Base-by-base conservation (phyloP, 1,140 invertebrate genomes). In the Cotesia glomerata region DNA sequence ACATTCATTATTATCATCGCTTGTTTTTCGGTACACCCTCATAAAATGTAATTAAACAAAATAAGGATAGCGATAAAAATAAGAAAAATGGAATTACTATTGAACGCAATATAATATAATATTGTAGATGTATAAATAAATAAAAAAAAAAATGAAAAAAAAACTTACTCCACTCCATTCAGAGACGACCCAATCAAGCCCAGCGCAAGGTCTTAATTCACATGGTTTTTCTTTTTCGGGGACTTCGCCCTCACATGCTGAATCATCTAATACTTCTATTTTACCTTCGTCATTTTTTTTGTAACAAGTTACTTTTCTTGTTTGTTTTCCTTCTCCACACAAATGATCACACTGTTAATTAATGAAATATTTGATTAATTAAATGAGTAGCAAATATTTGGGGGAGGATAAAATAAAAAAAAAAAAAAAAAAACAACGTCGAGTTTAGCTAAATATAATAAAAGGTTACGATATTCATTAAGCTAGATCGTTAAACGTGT, bases 101-200 rank as follows among this genome's bases (percentile, higher is more conserved):
- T 36, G 65, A 70, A 62, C 73, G 35, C 51, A 73, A 73, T 68
- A 51, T 61, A 26, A 26, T 26, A 75, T 76, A 58, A 66, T 62
- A 36, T n/a, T 72, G 51, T 69, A 74, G 61, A 75, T 39, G 61
- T 34, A 63, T 69, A 13, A 32, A 13, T 34, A 73, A 73, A 52
- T 13, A 64, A 13, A 65, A 5, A 62, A 39, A 52, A 56, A 16
- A 59, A 58, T n/a, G n/a, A 39, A 54, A 65, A 75, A 68, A 39
- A 52, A 64, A 87, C 92, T 93, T 89, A 97, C 96, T 70, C 95
- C 95, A 78, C 91, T 92, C 97, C 97, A 98, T 32, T 93, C 91
- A 5, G 94, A 93, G 0, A 91, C 89, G 36, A 97, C 89, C 95
- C 97, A 98, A 82, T 98, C 96, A 13, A 97, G 91, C 9, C 96